Base-by-base conservation (phyloP, 1,140 invertebrate genomes). In the Grapholita molesta region DNA sequence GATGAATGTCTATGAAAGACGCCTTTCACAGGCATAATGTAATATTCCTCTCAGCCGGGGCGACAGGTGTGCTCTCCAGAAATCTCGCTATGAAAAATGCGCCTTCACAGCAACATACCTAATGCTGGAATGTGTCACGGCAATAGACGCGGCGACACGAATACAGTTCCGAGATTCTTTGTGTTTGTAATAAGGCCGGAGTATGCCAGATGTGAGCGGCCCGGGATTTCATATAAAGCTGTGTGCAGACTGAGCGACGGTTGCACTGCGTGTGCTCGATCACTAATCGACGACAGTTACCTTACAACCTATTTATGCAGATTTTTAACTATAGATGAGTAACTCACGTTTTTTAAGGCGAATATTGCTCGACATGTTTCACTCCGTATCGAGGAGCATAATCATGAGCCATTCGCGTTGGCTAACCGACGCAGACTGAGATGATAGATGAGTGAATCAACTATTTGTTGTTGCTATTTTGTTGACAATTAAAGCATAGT, bases 71-170 rank as follows among this genome's bases (percentile, higher is more conserved):
- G 65, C 65, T 24, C 38, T 23, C 30, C 38, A 23, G 33, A 52
- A 66, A 52, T 66, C 38, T 66, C 65, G 33, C 64, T 66, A 66
- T 66, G 65, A 66, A 66, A 66, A 66, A 66, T 66, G 32, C 65
- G 65, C 65, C 64, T 42, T 38, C 65, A 33, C n/a, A 48, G n/a
- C 23, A 18, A 66, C 30, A 35, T 66, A 66, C 65, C 30, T 66
- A 66, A 66, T 66, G 65, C 65, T 18, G 64, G 64, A 38, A 66
- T 66, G 64, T 66, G 64, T 66, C 64, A 66, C n/a, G 18, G 65
- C 38, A 48, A 38, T 28, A 48, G 38, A 25, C 32, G 65, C 65
- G 65, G 11, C 65, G 38, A 66, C 65, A 28, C 30, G 32, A 66
- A 66, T 66, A 48, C 30, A 66, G 65, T 66, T 12, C 32, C 24